Evolutionary conservation across 1,140 invertebrate species (phyloP).

Genomic region (Drosophila carrolli): DNA sequence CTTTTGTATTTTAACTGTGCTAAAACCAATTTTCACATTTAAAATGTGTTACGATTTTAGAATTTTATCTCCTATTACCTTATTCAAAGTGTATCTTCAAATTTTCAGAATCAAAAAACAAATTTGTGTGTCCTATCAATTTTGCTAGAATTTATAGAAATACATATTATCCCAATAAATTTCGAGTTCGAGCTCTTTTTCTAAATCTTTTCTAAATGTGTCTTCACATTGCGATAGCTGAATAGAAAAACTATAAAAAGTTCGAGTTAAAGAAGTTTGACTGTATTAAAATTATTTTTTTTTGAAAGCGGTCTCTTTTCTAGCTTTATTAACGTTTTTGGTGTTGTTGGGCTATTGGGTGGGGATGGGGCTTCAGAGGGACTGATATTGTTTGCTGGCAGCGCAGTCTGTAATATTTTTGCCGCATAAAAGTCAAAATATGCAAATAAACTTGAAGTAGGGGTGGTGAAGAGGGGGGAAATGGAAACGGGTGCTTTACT

Average conservation of each 20-base stretch:
- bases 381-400: constrained; percentile 65
- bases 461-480: background rate
- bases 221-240: too few species aligned
- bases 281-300: constrained; percentile 37
- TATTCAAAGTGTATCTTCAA: too few species aligned
- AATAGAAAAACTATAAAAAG: background rate
- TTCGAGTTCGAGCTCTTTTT: too few species aligned
- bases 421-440: constrained; percentile 81
- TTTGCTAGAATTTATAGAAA: too few species aligned
- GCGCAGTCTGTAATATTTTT: constrained; percentile 80
- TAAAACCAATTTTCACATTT: too few species aligned
- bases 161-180: too few species aligned
- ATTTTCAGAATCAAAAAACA: too few species aligned
- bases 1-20: too few species aligned
- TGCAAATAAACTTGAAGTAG: constrained; percentile 66
- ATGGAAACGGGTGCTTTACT: constrained; percentile 28
- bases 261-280: background rate
- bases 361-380: background rate
- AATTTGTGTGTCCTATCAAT: too few species aligned
- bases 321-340: constrained; percentile 71
- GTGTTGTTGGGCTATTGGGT: constrained; percentile 1
- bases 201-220: too few species aligned
- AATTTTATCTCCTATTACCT: too few species aligned
- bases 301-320: constrained; percentile 15
- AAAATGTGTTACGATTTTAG: too few species aligned